Conservation (phyloP, 2,888 invertebrate species). For the Standfussiana lucernea region DNA sequence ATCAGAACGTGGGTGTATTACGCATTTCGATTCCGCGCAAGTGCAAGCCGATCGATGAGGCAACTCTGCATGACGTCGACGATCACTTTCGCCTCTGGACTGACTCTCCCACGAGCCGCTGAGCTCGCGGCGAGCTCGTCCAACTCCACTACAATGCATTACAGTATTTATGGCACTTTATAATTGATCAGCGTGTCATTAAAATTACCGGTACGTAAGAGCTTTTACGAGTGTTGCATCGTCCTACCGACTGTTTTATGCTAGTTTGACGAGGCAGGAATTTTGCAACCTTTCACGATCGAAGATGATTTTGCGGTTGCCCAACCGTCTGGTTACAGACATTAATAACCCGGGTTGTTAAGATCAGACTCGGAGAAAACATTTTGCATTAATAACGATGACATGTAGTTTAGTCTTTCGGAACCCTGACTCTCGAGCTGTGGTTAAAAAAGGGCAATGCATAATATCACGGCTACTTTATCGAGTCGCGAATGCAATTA, state of each 20-base stretch:
- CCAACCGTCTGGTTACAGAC: slow-evolving; percentile 31
- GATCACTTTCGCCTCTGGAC: slow-evolving; percentile 83
- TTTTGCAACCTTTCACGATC: slow-evolving; percentile 55
- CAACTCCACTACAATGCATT: slow-evolving; percentile 46
- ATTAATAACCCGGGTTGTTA: slow-evolving; percentile 28
- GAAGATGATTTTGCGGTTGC: slow-evolving; percentile 57
- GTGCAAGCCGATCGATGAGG: slow-evolving; percentile 83
- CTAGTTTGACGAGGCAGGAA: slow-evolving; percentile 49
- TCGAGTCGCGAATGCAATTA: slow-evolving; percentile 77
- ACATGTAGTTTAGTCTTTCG: slow-evolving; percentile 26
- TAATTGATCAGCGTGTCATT: slow-evolving; percentile 44
- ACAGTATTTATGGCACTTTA: slow-evolving; percentile 42
- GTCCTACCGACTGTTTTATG: slow-evolving; percentile 38
- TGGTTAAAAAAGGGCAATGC: slow-evolving; percentile 70
- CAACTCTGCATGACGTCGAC: slow-evolving; percentile 78
- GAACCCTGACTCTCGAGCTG: slow-evolving; percentile 13
- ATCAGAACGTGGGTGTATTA: slow-evolving; percentile 88
- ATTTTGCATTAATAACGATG: slow-evolving; percentile 30
- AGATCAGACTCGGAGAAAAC: slow-evolving; percentile 23
- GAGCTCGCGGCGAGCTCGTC: slow-evolving; percentile 31
- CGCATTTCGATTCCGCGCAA: slow-evolving; percentile 80
- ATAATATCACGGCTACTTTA: slow-evolving; percentile 75
- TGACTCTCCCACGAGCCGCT: slow-evolving; percentile 73
- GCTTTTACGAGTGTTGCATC: slow-evolving; percentile 34
- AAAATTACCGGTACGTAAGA: slow-evolving; percentile 45